Conservation (phyloP, 1,140 invertebrate genomes). For the Musca domestica region DNA sequence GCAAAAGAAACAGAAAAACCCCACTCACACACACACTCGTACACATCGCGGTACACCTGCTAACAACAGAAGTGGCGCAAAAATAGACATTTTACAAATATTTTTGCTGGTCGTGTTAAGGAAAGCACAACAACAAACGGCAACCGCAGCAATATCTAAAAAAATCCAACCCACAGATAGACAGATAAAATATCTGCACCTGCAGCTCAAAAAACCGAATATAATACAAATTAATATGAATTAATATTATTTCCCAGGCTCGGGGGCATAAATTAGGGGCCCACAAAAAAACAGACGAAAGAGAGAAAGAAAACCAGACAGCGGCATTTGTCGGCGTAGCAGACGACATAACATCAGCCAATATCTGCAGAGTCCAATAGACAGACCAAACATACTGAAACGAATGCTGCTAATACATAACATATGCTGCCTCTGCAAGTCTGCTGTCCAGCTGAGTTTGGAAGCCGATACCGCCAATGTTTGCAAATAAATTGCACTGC, state of each 20-base stretch:
- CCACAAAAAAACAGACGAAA: background rate
- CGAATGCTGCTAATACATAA: too few species aligned
- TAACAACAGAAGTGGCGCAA: too few species aligned
- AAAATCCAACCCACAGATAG: conserved; percentile 8
- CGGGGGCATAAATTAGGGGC: conserved; percentile 14
- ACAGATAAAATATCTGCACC: conserved; percentile 9
- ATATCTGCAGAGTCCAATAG: too few species aligned
- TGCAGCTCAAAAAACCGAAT: conserved; percentile 13
- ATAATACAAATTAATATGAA: conserved; percentile 14
- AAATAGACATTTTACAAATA: background rate
- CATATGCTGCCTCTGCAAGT: too few species aligned
- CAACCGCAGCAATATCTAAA: background rate
- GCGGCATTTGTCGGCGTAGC: too few species aligned
- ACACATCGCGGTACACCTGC: background rate
- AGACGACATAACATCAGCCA: too few species aligned
- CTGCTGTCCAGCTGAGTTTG: too few species aligned
- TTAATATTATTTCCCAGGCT: conserved; percentile 12
- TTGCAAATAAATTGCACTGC: too few species aligned
- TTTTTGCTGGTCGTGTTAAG: background rate
- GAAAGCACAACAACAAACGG: background rate
- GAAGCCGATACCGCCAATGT: too few species aligned
- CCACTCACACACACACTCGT: background rate
- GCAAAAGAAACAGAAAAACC: background rate
- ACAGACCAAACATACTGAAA: too few species aligned
- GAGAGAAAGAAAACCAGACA: background rate